Conservation (phyloP, 2,888 invertebrate genomes). For the Oligia strigilis region DNA sequence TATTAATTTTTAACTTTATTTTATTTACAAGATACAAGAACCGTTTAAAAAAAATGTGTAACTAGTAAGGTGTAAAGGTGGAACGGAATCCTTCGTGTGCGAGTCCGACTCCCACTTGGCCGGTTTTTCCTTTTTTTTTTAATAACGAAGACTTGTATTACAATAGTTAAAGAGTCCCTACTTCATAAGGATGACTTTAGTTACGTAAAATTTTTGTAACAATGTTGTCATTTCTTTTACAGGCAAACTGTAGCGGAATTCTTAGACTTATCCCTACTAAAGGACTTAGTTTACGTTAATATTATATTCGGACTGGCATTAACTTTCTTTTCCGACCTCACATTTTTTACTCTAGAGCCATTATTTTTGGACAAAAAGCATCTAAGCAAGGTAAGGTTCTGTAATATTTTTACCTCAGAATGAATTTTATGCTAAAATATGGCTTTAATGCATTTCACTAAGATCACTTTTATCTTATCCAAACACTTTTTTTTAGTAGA, state of each 20-base stretch:
- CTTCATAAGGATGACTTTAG: background rate
- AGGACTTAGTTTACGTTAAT: slow-evolving; percentile 92
- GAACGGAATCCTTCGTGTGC: too few relatives aligned
- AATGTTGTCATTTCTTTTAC: slow-evolving; percentile 63
- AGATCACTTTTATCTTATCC: slow-evolving; percentile 6
- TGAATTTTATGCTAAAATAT: slow-evolving; percentile 31
- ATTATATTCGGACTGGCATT: slow-evolving; percentile 93
- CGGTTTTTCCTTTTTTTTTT: too few relatives aligned
- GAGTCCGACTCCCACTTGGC: too few relatives aligned
- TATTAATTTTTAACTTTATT: too few relatives aligned
- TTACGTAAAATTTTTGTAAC: background rate
- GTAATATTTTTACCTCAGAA: slow-evolving; percentile 34
- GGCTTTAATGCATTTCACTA: slow-evolving; percentile 31
- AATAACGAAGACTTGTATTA: too few relatives aligned
- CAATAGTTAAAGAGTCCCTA: too few relatives aligned
- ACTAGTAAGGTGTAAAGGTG: too few relatives aligned
- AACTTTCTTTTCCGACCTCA: slow-evolving; percentile 92
- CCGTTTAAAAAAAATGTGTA: too few relatives aligned
- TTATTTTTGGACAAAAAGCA: slow-evolving; percentile 90
- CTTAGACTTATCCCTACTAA: slow-evolving; percentile 91
- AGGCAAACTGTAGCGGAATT: slow-evolving; percentile 91
- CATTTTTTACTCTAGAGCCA: slow-evolving; percentile 93
- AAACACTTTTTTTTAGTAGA: slow-evolving; percentile 1
- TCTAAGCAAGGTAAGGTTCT: slow-evolving; percentile 83
- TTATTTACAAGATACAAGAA: too few relatives aligned